Evolutionary conservation across 2,113 vertebrate genomes (phyloP).

Genomic region (Bucco capensis): DNA sequence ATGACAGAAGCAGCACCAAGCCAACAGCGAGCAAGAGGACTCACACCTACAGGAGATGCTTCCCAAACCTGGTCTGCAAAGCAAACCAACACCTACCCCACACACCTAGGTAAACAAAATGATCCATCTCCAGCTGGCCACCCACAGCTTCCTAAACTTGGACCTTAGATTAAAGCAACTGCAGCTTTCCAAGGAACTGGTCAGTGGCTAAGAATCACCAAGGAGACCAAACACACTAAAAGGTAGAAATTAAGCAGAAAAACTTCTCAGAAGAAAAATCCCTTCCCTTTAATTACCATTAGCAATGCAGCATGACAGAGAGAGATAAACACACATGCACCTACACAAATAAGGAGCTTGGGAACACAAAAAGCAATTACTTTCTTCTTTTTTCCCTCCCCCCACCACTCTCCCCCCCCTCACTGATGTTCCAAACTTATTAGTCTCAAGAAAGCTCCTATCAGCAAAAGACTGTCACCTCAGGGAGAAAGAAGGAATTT

Average conservation of each 20-base stretch:
- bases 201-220: rapidly evolving
- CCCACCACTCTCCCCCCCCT: background rate
- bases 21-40: rapidly evolving
- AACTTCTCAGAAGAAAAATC: constrained; percentile 48
- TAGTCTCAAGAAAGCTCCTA: constrained; percentile 60
- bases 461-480: constrained; percentile 69
- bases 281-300: constrained; percentile 67
- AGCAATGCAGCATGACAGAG: constrained; percentile 64
- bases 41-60: background rate
- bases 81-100: background rate
- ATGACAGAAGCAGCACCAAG: rapidly evolving
- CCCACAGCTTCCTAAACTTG: background rate
- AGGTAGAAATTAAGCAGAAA: constrained; percentile 2
- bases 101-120: background rate
- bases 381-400: constrained; percentile 21
- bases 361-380: constrained; percentile 70
- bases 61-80: background rate
- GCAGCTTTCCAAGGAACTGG: background rate
- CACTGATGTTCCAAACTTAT: constrained; percentile 63
- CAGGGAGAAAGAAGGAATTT: constrained; percentile 59
- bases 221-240: background rate
- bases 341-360: constrained; percentile 37
- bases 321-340: constrained; percentile 46
- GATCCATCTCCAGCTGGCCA: background rate
- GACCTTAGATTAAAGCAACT: background rate